Conservation (phyloP, 1,140 invertebrate genomes). For the Halesus radiatus region DNA sequence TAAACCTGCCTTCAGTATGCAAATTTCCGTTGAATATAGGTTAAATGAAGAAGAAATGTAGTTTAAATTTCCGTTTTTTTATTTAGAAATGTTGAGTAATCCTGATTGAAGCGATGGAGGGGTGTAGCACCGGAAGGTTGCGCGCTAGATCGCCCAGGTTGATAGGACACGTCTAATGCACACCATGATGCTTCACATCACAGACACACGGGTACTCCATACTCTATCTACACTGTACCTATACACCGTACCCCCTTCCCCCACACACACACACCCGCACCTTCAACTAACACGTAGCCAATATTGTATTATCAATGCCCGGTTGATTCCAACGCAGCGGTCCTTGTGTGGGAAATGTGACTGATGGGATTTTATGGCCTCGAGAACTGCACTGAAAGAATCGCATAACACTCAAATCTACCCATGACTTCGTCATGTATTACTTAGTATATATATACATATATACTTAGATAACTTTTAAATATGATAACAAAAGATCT, state of each 20-base stretch:
- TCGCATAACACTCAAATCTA: no score
- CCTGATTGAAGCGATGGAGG: conserved; percentile 21
- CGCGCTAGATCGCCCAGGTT: conserved; percentile 26
- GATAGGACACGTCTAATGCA: conserved; percentile 50
- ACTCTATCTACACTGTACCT: neutral
- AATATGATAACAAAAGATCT: no score
- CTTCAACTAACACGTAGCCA: neutral
- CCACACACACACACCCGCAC: neutral
- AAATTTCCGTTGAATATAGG: no score
- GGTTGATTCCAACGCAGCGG: neutral
- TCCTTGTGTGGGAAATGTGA: neutral
- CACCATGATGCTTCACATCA: conserved; percentile 34
- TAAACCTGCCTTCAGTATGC: no score
- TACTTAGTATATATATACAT: no score
- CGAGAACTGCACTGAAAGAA: no score
- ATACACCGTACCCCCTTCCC: neutral
- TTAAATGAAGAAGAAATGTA: no score
- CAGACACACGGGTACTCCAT: neutral
- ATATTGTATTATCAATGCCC: conserved; percentile 7
- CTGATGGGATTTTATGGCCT: no score
- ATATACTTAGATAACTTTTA: no score
- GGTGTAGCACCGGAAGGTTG: conserved; percentile 41
- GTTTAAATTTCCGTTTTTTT: neutral
- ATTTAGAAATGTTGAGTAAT: conserved; percentile 28
- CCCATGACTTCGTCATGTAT: no score